These are phyloP conservation scores for Cinclus cinclus DNA, from an alignment of 2,113 vertebrate genomes.

Conservation along the genomic window DNA sequence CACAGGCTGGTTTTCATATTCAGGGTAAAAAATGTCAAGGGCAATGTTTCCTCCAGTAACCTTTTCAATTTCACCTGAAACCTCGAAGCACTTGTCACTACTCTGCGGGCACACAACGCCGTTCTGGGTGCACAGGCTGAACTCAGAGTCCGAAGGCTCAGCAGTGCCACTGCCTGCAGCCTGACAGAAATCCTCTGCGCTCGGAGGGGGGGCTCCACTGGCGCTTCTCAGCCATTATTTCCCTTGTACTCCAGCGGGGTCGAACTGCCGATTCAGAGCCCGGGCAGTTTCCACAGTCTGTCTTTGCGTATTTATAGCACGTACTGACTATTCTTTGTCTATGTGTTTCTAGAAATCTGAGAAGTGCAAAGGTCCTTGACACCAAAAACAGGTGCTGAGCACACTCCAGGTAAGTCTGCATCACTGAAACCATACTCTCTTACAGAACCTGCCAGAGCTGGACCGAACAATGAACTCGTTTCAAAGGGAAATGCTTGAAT, in stretches of 20 bases:
- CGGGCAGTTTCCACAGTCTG: not conserved
- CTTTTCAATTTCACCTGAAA: not conserved
- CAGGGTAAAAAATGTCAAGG: not conserved
- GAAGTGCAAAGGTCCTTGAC: not conserved
- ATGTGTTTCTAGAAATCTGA: not conserved
- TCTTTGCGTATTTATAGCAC: not conserved
- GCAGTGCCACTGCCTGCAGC: slow-evolving; percentile 38
- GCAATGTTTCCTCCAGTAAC: not conserved
- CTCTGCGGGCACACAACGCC: not conserved
- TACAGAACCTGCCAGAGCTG: not conserved
- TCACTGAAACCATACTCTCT: fast-evolving
- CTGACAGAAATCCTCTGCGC: not conserved
- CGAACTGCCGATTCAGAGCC: not conserved
- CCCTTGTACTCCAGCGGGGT: not conserved
- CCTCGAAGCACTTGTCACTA: not conserved
- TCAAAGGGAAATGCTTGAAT: not conserved
- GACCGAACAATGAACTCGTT: not conserved
- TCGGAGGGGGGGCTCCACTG: not conserved
- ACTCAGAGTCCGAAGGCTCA: not conserved
- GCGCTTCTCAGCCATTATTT: slow-evolving; percentile 18
- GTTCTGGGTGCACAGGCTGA: not conserved
- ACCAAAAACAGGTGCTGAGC: not conserved
- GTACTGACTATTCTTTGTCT: not conserved
- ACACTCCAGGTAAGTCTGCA: not conserved
- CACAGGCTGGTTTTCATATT: not conserved